A percentile compares a stretch with the other conserved stretches of the same genome.
Evolutionary conservation across 2,797 vertebrate species (phyloP).

Genomic region (Syngnathus rostellatus): DNA sequence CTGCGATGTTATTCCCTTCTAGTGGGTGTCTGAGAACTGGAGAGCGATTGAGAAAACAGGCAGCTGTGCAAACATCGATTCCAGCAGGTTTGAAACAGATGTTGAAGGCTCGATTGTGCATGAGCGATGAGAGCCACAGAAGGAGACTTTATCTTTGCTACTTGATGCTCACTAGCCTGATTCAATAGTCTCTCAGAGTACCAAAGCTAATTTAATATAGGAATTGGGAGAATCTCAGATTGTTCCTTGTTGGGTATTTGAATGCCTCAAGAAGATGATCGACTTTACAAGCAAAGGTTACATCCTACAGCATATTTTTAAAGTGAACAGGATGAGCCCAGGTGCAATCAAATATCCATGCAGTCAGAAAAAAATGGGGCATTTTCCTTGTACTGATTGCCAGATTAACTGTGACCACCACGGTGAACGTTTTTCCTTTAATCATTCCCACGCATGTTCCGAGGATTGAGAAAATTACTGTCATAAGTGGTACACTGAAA

Average conservation of each 20-base stretch:
- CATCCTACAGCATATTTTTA: conserved; percentile 10
- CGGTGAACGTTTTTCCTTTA: conserved; percentile 51
- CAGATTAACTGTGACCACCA: conserved; percentile 54
- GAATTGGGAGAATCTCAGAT: conserved; percentile 1
- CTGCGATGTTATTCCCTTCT: conserved; percentile 41
- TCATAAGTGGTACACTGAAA: conserved; percentile 45
- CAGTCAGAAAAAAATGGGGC: conserved; percentile 12
- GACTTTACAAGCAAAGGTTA: neutral
- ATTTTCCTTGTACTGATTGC: conserved; percentile 42
- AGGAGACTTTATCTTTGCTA: conserved; percentile 23
- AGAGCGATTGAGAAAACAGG: conserved; percentile 37
- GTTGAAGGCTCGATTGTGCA: conserved; percentile 9
- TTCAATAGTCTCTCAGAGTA: conserved; percentile 27
- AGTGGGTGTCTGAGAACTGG: conserved; percentile 40
- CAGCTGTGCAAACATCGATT: conserved; percentile 63
- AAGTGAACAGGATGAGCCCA: conserved; percentile 33
- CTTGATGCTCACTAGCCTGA: conserved; percentile 26
- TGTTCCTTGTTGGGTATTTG: conserved; percentile 10
- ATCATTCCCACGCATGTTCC: conserved; percentile 58
- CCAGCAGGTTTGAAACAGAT: conserved; percentile 27
- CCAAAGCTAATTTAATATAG: conserved; percentile 38
- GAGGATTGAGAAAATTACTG: conserved; percentile 51
- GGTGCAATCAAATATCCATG: conserved; percentile 32
- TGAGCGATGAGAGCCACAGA: conserved; percentile 10
- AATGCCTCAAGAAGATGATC: conserved; percentile 10